These are phyloP conservation scores for Drosophila pegasa DNA, from an alignment of 2,888 invertebrate species.

Conservation along the genomic window DNA sequence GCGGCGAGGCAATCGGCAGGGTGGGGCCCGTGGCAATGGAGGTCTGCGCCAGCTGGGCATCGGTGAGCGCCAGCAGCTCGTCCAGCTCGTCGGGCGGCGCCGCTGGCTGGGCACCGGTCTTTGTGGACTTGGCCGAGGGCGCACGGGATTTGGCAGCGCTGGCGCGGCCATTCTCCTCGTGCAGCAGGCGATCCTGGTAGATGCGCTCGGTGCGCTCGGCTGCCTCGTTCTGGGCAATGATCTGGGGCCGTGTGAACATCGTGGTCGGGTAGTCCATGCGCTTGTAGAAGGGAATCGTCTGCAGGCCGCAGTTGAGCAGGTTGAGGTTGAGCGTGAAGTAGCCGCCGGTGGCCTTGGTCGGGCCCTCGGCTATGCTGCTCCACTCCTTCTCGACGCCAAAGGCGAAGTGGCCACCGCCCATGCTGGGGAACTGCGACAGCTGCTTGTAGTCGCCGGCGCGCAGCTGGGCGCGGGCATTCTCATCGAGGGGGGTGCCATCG, in stretches of 20 bases:
- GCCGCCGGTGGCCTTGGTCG: constrained; percentile 77
- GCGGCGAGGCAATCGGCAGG: constrained; percentile 32
- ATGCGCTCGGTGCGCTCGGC: constrained; percentile 79
- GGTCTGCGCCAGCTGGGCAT: constrained; percentile 39
- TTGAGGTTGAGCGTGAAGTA: constrained; percentile 85
- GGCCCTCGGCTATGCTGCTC: constrained; percentile 78
- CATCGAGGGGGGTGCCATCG: constrained; percentile 64
- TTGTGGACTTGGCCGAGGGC: constrained; percentile 42
- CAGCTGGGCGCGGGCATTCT: constrained; percentile 78
- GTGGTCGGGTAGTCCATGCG: constrained; percentile 83
- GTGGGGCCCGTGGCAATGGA: constrained; percentile 13
- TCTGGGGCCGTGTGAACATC: constrained; percentile 84
- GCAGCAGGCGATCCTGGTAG: constrained; percentile 76
- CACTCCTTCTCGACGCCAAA: constrained; percentile 85
- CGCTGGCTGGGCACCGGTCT: constrained; percentile 1
- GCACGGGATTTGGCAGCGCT: constrained; percentile 46
- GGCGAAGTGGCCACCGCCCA: constrained; percentile 84
- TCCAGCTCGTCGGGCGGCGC: constrained; percentile 78
- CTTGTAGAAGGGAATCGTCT: constrained; percentile 85
- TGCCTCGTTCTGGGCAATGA: constrained; percentile 75
- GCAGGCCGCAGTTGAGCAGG: constrained; percentile 83
- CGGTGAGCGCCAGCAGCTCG: constrained; percentile 79
- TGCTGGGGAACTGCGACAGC: constrained; percentile 82
- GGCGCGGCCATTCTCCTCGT: constrained; percentile 57
- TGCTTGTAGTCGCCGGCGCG: constrained; percentile 83